Evolutionary conservation across 2,113 vertebrate species (phyloP), one percentile per base, ranked within the genome.

Genomic region (Cyanoderma ruficeps): DNA sequence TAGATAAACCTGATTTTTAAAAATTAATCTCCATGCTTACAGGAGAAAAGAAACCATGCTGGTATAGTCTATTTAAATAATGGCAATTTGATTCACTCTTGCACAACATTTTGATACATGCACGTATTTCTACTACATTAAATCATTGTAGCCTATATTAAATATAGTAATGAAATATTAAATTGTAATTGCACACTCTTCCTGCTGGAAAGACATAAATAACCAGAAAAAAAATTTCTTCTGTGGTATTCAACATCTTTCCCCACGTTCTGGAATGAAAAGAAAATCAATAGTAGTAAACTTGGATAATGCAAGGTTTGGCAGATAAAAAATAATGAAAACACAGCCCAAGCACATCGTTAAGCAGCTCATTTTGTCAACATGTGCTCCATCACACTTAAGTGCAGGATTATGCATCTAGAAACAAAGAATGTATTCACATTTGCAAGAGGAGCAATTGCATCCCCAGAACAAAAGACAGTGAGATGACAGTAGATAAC

Each of bases 311-410:
- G 79, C 46, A 59, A 86, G 35, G 28, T 85, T 95, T 95, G 87
- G 76, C 88, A 92, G 85, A 86, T 81, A 80, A 93, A 83, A 94
- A 96, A 86, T 90, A 90, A 94, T 55, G 55, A 65, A 85, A 90
- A 83, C 13, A 9, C 63, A 70, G 47, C 64, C 59, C 55, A 44
- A 80, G 92, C 75, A 77, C 79, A 83, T 92, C 21, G 9, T 93
- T 82, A 80, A 87, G 67, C 68, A 83, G 33, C 68, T 91, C 59
- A 2, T 86, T 97, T 81, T 72, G 88, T 94, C 75, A 83, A 83
- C 93, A 90, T 64, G 82, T 94, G 75, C 76, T 95, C 81, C 83
- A 96, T 91, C 85, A 96, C 83, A 77, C 75, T 80, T 94, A 92
- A 92, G 72, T 86, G 87, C 70, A 83, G 77, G 90, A 74, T 90